A percentile compares a stretch with the other conserved stretches of the same genome.
phyloP scores from a whole-genome alignment of 2,797 vertebrate genomes.

The Alcedo atthis region DNA sequence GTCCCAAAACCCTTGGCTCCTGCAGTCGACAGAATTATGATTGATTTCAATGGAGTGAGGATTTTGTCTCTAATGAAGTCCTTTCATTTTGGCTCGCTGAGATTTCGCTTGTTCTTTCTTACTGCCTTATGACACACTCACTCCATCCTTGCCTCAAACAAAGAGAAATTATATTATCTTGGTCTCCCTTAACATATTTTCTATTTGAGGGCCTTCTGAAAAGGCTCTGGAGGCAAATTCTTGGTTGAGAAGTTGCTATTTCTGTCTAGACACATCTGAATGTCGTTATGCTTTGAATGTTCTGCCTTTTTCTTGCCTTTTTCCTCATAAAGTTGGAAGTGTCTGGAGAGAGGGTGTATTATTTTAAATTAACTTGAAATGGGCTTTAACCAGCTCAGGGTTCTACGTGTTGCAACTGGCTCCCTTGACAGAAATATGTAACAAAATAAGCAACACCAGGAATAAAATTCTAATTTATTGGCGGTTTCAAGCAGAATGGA shows the following conservation, averaged over 20 bases:
- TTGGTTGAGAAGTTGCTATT: slow-evolving; percentile 58
- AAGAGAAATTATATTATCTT: slow-evolving; percentile 59
- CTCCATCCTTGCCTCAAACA: slow-evolving; percentile 48
- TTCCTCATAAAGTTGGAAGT: slow-evolving; percentile 20
- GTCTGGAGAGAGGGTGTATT: not conserved
- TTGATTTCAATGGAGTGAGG: not conserved
- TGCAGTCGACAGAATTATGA: not conserved
- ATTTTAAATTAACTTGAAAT: slow-evolving; percentile 32
- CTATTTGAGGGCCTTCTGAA: slow-evolving; percentile 34
- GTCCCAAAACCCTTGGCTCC: slow-evolving; percentile 11
- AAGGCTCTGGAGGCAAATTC: slow-evolving; percentile 58
- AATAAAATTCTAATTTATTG: not conserved
- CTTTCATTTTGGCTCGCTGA: slow-evolving; percentile 51
- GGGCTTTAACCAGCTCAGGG: not conserved
- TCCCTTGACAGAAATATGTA: not conserved
- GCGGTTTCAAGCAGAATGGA: not conserved
- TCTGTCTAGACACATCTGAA: slow-evolving; percentile 62
- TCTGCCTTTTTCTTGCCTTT: slow-evolving; percentile 4
- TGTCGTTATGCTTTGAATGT: slow-evolving; percentile 8
- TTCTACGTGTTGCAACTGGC: not conserved
- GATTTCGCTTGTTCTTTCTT: slow-evolving; percentile 43
- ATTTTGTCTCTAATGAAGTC: slow-evolving; percentile 28
- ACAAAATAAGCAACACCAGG: not conserved
- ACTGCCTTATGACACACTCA: slow-evolving; percentile 49
- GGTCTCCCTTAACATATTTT: slow-evolving; percentile 40